Evolutionary conservation across 2,113 vertebrate genomes (phyloP), one percentile per base, ranked within the genome.

Genomic region (Macheiramphus alcinus): DNA sequence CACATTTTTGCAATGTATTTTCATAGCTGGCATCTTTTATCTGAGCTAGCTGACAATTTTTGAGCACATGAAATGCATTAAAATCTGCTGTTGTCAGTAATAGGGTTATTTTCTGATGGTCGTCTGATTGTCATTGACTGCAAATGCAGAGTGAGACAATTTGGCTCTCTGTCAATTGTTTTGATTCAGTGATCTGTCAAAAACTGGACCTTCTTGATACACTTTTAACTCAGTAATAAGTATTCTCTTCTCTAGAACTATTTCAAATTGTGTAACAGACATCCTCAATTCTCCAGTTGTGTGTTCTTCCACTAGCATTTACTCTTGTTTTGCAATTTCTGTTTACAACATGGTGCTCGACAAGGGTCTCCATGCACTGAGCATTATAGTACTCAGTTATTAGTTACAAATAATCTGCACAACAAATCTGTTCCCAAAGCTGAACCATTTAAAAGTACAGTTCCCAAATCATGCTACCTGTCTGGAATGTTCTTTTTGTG

Each of bases 1-100:
- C 42, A 27, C 42, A 25, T 70, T 86, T 96, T 91, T 92, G 36
- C 50, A 71, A 23, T 13, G 16, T 42, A 63, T 20, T 86, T 96
- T 92, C 45, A 50, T 86, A 76, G 59, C 23, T 80, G 61, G 2
- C 11, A 4, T 62, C 40, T 94, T 93, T 59, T 82, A 56, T 72
- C 74, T 86, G 55, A 89, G 38, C 50, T 71, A 80, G 32, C 63
- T 91, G 68, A 91, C 94, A 78, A 86, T 86, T 89, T 89, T 36
- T 42, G 34, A 89, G 47, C 42, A 63, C 47, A 55, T 31, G 50
- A 94, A 94, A 95, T 63, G 55, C 68, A 78, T 95, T 91, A 66
- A 96, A 83, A 86, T 80, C 67, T 90, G 74, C 34, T 90, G 58
- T 86, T 95, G 71, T 80, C 79, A 92, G 82, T 80, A 86, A 72